A percentile compares a stretch with the other conserved stretches of the same genome.
Evolutionary conservation across 2,113 vertebrate species (phyloP).

Genomic region (Grantiella picta): DNA sequence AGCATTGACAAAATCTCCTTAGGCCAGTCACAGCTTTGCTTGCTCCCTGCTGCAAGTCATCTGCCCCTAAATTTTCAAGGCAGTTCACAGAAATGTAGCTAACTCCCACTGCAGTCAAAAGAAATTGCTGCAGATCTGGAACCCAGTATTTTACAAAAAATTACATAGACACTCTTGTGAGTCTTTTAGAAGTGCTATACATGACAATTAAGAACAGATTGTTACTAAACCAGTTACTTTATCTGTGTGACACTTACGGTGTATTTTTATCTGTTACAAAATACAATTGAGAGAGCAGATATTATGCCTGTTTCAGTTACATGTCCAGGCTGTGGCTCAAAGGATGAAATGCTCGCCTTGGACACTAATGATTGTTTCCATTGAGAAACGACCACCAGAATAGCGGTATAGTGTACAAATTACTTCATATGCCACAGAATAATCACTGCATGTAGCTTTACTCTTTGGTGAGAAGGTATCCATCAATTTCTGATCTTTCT

Average conservation of each 20-base stretch:
- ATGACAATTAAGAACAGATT: not conserved
- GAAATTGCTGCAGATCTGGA: not conserved
- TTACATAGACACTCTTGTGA: not conserved
- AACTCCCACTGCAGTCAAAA: not conserved
- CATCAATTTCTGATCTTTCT: not conserved
- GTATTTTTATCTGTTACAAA: not conserved
- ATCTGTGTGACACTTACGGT: not conserved
- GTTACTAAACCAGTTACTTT: not conserved
- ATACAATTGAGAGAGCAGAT: not conserved
- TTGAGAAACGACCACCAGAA: not conserved
- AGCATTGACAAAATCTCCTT: not conserved
- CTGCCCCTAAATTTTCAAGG: conserved; percentile 3
- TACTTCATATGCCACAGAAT: not conserved
- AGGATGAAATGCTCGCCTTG: not conserved
- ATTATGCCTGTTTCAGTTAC: not conserved
- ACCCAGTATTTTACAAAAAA: not conserved
- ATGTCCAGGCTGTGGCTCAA: not conserved
- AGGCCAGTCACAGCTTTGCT: not conserved
- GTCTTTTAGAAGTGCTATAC: not conserved
- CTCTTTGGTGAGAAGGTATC: not conserved
- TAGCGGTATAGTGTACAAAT: not conserved
- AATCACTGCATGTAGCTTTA: not conserved
- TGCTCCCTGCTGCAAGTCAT: not conserved
- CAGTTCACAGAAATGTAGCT: not conserved
- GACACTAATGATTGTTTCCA: not conserved